Base-by-base conservation (phyloP, 2,113 vertebrate species). In the Saguinus midas region DNA sequence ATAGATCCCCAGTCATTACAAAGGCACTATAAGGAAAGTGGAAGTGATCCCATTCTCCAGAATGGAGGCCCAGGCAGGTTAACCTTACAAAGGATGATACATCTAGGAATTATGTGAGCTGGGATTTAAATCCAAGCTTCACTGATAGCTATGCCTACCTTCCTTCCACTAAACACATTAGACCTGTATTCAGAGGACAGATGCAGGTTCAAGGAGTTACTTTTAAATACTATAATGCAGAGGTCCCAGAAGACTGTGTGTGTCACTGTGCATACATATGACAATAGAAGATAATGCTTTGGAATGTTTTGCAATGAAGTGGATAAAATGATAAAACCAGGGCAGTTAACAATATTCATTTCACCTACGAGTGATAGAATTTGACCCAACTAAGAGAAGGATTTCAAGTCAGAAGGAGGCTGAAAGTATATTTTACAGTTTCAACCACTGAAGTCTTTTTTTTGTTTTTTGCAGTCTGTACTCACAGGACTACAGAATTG, bases 241-340 rank as follows among this genome's bases (percentile, higher is more conserved):
- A 90, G 7, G 2, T 78, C 81, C 57, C 82, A 50, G 48, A 72
- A 92, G 61, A 32, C 45, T 35, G 75, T 75, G 37, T 64, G 27
- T 80, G 70, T 94, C 64, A 16, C 37, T 93, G 78, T 18, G 78
- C 72, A 52, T 72, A 20, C 23, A 1, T 58, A 29, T 72, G 88
- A 87, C 40, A 61, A 90, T 37, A 89, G 40, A 96, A 93, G 57
- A 88, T 37, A 89, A 79, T 87, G 25, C 68, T 75, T 82, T 92
- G 87, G 29, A 92, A 87, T 61, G n/a, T 91, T 88, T 93, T 90
- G 10, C 48, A 81, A 4, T 29, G 12, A 90, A 43, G 8, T 79
- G 70, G 17, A 23, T 75, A 70, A 92, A 83, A 89, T 75, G 40
- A 84, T 83, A 90, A 97, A 78, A 73, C 43, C 43, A 52, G 57